Evolutionary conservation across 37 sponge, comb jelly and placozoan species (phyloP).

Genomic region (Ianthella basta): DNA sequence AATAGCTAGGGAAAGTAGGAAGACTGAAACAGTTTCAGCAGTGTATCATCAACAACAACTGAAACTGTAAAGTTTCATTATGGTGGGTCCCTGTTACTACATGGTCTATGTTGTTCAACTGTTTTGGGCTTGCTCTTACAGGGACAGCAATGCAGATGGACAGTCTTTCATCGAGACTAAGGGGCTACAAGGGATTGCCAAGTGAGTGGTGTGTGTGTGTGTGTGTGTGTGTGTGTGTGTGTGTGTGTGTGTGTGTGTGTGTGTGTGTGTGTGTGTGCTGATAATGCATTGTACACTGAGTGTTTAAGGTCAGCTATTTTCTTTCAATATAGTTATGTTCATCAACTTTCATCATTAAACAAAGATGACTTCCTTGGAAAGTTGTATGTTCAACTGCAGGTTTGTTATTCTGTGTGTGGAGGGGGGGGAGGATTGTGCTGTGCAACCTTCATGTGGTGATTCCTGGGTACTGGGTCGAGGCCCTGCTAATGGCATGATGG

Average conservation of each 20-base stretch:
- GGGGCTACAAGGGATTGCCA: constrained; percentile 4
- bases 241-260: constrained; percentile 30
- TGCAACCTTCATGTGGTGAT: no score
- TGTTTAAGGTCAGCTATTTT: neutral
- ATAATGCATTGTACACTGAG: neutral
- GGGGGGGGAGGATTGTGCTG: no score
- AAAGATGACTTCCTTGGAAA: constrained; percentile 28
- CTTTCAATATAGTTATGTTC: neutral
- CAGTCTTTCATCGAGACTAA: neutral
- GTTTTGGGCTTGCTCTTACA: no score
- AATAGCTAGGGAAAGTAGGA: no score
- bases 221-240: constrained; percentile 25
- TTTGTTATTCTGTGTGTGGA: neutral
- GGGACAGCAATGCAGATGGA: constrained; percentile 7
- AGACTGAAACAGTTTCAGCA: no score
- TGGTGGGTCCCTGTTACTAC: no score
- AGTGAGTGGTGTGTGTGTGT: neutral
- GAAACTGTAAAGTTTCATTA: no score
- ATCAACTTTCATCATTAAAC: neutral
- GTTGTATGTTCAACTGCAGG: constrained; percentile 1
- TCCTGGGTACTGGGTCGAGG: no score
- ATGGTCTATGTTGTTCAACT: no score
- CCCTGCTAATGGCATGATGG: no score
- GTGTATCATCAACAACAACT: no score
- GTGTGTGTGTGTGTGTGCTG: neutral